These are phyloP conservation scores for Patella vulgata DNA, from an alignment of 1,140 invertebrate genomes.

Conservation along the genomic window DNA sequence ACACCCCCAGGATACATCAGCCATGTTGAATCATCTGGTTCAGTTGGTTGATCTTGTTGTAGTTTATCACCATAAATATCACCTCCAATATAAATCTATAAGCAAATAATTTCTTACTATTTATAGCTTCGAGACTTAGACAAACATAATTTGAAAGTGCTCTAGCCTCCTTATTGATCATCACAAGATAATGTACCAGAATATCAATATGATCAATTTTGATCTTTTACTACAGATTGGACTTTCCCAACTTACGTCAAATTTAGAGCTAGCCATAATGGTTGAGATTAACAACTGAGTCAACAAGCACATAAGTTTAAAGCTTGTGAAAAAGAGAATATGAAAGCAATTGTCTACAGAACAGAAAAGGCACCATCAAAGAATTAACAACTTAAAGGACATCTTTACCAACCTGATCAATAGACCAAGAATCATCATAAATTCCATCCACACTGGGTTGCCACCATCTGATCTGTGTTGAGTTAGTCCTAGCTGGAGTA, in stretches of 20 bases:
- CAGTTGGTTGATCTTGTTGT: conserved; percentile 57
- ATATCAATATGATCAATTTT: not conserved
- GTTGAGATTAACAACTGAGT: too few species aligned
- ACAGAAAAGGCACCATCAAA: too few species aligned
- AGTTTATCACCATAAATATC: conserved; percentile 57
- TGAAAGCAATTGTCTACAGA: too few species aligned
- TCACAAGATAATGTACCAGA: not conserved
- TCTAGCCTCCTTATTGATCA: not conserved
- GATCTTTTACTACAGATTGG: not conserved
- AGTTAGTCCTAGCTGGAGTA: conserved; percentile 53
- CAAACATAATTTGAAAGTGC: not conserved
- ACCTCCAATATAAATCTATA: conserved; percentile 66
- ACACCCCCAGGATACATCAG: conserved; percentile 58
- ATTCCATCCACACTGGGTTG: conserved; percentile 64
- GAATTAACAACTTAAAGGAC: too few species aligned
- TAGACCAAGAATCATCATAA: conserved; percentile 65
- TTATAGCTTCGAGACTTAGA: not conserved
- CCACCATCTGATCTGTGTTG: conserved; percentile 66
- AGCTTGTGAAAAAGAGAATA: too few species aligned
- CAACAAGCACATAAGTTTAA: too few species aligned
- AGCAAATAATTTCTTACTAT: not conserved
- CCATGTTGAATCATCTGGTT: conserved; percentile 58
- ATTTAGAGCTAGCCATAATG: too few species aligned
- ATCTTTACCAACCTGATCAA: conserved; percentile 66
- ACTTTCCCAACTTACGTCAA: not conserved